A percentile compares a stretch with the other conserved stretches of the same genome.
These are phyloP conservation scores for Chrosomus eos DNA, from an alignment of 2,797 vertebrate genomes.

Conservation along the genomic window DNA sequence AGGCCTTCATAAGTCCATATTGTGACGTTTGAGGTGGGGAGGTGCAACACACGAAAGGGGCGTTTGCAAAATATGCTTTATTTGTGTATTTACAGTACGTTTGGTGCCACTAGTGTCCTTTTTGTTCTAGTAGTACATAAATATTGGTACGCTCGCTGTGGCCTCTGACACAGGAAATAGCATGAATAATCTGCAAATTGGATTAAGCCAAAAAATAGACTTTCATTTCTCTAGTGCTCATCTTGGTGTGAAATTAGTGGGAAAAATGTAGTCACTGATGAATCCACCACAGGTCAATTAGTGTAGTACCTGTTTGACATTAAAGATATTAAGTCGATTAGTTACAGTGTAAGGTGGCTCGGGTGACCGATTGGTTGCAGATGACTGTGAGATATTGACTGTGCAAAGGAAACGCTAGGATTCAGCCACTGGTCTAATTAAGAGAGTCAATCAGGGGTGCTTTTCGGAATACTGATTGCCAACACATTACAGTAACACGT, in stretches of 20 bases:
- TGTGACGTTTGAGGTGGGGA: background rate
- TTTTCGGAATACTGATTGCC: slow-evolving; percentile 48
- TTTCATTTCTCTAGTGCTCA: slow-evolving; percentile 54
- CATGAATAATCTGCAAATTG: slow-evolving; percentile 37
- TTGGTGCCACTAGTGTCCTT: background rate
- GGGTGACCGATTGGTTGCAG: slow-evolving; percentile 49
- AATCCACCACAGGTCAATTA: slow-evolving; percentile 58
- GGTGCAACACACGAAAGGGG: background rate
- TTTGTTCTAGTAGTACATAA: background rate
- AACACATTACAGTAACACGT: background rate
- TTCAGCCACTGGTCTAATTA: slow-evolving; percentile 58
- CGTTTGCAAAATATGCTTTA: background rate
- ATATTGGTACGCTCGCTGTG: background rate
- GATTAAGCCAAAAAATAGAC: slow-evolving; percentile 47
- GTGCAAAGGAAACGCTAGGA: slow-evolving; percentile 42
- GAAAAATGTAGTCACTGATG: slow-evolving; percentile 56
- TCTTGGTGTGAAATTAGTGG: slow-evolving; percentile 57
- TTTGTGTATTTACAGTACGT: background rate
- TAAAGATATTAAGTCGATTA: slow-evolving; percentile 30
- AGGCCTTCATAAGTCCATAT: background rate
- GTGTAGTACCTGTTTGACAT: slow-evolving; percentile 38
- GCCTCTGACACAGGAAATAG: background rate
- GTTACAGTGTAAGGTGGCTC: slow-evolving; percentile 44
- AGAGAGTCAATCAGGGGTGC: slow-evolving; percentile 44
- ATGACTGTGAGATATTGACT: slow-evolving; percentile 53